Evolutionary conservation across 2,797 vertebrate species (phyloP), one percentile per base, ranked within the genome.

Genomic region (Toxotes lorentzi): DNA sequence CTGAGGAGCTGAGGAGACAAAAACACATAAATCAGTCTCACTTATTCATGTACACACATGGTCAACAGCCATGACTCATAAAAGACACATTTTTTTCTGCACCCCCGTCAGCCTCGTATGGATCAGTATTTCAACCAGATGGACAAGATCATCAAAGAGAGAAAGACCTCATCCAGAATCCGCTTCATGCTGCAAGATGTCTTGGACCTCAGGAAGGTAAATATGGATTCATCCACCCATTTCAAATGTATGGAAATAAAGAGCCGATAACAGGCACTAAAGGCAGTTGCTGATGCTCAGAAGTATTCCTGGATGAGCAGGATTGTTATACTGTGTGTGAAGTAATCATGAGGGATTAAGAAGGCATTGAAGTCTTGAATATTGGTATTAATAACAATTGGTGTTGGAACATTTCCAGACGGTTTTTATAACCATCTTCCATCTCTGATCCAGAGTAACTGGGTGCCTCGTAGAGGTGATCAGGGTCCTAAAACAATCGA

Each of bases 41-140:
- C 5, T 35, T 48, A 43, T 38, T 35, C 0, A 17, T 40, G 16
- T 47, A 17, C 10, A 14, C 7, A 23, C 0, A 6, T 2, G 6
- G 43, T 59, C 73, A 14, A 4, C 45, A 45, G 10, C 16, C 16
- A 4, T 34, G 24, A 50, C 34, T 80, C 1, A 53, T 60, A 47
- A 72, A 73, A 48, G 3, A 1, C 2, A 0, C 2, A 59, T 50
- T 63, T 24, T 48, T 65, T 38, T 21, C 5, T 66, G 1, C 76
- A 5, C 83, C 38, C 40, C 54, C 1, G 0, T 2, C 83, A 99
- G 98, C 98, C 98, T 70, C 97, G 97, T 4, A 99, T 99, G 98
- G 98, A 99, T 94, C 98, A 99, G 92, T 99, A 99, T 89, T 99
- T 99, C 86, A 95, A 96, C 86, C 98, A 99, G 91, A 99, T 99